These are phyloP conservation scores for Ceratina australensis DNA, from an alignment of 1,140 invertebrate species.

Conservation along the genomic window DNA sequence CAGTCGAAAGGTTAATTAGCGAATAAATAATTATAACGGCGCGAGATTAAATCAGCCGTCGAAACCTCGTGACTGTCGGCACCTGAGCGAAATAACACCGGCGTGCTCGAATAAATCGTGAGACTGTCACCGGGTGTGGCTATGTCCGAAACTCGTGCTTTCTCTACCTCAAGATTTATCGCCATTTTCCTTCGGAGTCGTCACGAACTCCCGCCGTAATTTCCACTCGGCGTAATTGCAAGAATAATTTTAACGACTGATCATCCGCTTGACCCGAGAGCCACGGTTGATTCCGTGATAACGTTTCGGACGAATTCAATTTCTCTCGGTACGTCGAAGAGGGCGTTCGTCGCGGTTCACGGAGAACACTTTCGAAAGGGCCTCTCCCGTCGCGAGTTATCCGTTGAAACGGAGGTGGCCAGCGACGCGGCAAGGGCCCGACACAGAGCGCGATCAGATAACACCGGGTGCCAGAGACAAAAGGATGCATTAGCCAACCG, in stretches of 20 bases:
- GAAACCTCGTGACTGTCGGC: constrained; percentile 18
- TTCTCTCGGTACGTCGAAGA: neutral
- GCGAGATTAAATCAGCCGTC: constrained; percentile 48
- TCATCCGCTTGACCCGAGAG: too few relatives aligned
- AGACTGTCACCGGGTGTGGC: constrained; percentile 54
- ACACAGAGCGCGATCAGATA: constrained; percentile 47
- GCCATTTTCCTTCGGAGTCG: too few relatives aligned
- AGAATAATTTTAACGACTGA: too few relatives aligned
- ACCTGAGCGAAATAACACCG: constrained; percentile 5
- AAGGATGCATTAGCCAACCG: constrained; percentile 72
- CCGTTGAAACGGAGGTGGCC: constrained; percentile 46
- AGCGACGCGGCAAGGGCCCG: constrained; percentile 53
- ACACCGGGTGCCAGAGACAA: constrained; percentile 56
- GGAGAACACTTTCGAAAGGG: constrained; percentile 50
- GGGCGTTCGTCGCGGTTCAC: constrained; percentile 34
- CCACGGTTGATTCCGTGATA: too few relatives aligned
- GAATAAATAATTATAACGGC: constrained; percentile 50
- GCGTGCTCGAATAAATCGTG: constrained; percentile 48
- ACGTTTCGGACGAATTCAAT: too few relatives aligned
- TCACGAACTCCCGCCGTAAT: too few relatives aligned
- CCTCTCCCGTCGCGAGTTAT: constrained; percentile 61
- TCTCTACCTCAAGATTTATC: too few relatives aligned
- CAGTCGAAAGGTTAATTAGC: constrained; percentile 51
- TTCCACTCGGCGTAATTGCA: too few relatives aligned
- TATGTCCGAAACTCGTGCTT: constrained; percentile 28